phyloP scores from a whole-genome alignment of 2,888 invertebrate genomes.

The Mesochorus sp. region DNA sequence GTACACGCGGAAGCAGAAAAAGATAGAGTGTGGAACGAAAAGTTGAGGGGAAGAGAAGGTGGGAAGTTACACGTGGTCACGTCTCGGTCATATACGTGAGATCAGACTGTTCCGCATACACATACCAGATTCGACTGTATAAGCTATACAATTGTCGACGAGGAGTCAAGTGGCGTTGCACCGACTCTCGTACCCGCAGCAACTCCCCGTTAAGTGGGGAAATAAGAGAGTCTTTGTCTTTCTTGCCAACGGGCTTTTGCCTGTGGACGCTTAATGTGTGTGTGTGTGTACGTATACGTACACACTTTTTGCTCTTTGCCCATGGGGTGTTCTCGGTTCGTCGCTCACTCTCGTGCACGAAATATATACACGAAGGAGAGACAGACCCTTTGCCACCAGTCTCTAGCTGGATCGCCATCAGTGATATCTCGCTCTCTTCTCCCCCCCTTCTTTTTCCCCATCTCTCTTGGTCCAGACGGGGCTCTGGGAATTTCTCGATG shows the following conservation, averaged over 20 bases:
- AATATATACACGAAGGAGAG: too few species aligned
- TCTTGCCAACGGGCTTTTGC: slow-evolving; percentile 54
- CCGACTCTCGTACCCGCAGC: slow-evolving; percentile 60
- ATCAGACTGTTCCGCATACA: slow-evolving; percentile 55
- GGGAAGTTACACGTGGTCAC: slow-evolving; percentile 70
- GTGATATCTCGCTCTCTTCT: slow-evolving; percentile 14
- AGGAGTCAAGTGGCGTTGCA: slow-evolving; percentile 68
- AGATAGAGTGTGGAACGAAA: slow-evolving; percentile 8
- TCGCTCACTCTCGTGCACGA: slow-evolving; percentile 26
- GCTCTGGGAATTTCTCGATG: slow-evolving; percentile 71
- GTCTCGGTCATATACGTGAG: slow-evolving; percentile 75
- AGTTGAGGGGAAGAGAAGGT: slow-evolving; percentile 5
- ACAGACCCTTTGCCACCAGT: slow-evolving; percentile 51
- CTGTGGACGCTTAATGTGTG: slow-evolving; percentile 31
- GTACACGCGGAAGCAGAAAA: slow-evolving; percentile 15
- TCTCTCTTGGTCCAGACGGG: slow-evolving; percentile 57
- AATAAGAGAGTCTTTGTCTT: slow-evolving; percentile 78
- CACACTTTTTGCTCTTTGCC: slow-evolving; percentile 51
- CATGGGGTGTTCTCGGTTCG: slow-evolving; percentile 51
- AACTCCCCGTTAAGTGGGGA: slow-evolving; percentile 73
- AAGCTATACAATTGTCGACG: slow-evolving; percentile 37
- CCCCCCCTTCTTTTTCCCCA: background rate
- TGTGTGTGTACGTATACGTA: too few species aligned
- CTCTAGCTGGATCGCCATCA: slow-evolving; percentile 38
- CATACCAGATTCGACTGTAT: slow-evolving; percentile 32